Evolutionary conservation across 2,113 vertebrate genomes (phyloP).

Genomic region (Spermophilus dauricus): DNA sequence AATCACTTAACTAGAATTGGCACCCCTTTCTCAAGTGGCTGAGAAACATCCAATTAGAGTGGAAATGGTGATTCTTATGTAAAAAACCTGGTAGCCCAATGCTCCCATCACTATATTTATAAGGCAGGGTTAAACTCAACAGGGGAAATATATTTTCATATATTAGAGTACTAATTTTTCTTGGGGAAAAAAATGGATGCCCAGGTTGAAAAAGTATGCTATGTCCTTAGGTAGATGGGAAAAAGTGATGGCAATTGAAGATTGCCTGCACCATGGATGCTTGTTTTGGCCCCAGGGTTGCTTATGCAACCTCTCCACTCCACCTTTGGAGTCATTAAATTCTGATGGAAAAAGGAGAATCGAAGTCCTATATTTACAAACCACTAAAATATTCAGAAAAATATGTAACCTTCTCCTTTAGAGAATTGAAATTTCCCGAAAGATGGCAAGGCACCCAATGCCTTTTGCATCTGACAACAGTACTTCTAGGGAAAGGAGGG

Average conservation of each 20-base stretch:
- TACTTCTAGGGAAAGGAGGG: background rate
- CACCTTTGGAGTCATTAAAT: background rate
- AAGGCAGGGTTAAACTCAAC: background rate
- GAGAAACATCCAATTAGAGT: background rate
- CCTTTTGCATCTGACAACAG: background rate
- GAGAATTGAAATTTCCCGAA: background rate
- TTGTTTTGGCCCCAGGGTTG: background rate
- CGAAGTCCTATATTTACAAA: background rate
- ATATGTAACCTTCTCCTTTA: background rate
- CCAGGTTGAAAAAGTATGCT: constrained; percentile 15
- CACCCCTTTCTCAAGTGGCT: background rate
- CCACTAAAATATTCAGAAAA: background rate
- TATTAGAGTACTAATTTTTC: background rate
- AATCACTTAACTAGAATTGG: background rate
- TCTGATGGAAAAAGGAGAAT: background rate
- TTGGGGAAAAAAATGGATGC: background rate
- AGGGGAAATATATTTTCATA: background rate
- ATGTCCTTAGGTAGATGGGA: background rate
- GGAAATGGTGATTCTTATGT: background rate
- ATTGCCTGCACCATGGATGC: background rate
- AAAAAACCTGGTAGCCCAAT: background rate
- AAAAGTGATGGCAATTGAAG: background rate
- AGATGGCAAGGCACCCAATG: background rate
- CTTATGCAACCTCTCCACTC: too few species aligned
- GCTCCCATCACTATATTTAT: background rate